phyloP scores from a whole-genome alignment of 1,140 invertebrate species.

The Pseudomyrmex pallidus region DNA sequence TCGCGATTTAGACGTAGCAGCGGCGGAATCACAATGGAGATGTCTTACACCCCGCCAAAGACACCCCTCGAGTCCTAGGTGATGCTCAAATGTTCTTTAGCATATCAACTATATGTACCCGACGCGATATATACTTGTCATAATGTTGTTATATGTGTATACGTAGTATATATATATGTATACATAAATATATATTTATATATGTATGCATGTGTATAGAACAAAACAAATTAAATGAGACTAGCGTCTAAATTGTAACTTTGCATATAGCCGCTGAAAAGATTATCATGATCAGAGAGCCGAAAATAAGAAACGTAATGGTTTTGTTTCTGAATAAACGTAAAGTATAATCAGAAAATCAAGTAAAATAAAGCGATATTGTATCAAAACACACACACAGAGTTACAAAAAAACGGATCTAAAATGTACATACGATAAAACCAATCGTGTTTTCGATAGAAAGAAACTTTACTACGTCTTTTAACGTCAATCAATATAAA shows the following conservation, averaged over 20 bases:
- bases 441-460: too few species aligned
- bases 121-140: constrained; percentile 40
- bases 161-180: constrained; percentile 55
- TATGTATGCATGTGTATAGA: too few species aligned
- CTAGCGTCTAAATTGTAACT: background rate
- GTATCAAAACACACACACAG: too few species aligned
- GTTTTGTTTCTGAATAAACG: background rate
- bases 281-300: constrained; percentile 15
- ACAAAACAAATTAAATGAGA: background rate
- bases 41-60: constrained; percentile 86
- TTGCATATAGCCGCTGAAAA: background rate
- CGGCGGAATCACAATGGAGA: constrained; percentile 90
- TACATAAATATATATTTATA: constrained; percentile 37
- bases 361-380: too few species aligned
- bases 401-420: too few species aligned
- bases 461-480: background rate
- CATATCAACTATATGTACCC: constrained; percentile 43
- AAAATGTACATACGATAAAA: too few species aligned
- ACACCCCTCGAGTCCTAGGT: constrained; percentile 69
- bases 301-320: constrained; percentile 17
- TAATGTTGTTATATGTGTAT: constrained; percentile 47
- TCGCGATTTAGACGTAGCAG: constrained; percentile 86
- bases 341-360: background rate
- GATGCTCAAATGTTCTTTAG: constrained; percentile 22
- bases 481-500: constrained; percentile 36